A percentile compares a stretch with the other conserved stretches of the same genome.
phyloP scores from a whole-genome alignment of 30 jellyfish, hydroid and myxozoan species.

The Pelagia noctiluca region DNA sequence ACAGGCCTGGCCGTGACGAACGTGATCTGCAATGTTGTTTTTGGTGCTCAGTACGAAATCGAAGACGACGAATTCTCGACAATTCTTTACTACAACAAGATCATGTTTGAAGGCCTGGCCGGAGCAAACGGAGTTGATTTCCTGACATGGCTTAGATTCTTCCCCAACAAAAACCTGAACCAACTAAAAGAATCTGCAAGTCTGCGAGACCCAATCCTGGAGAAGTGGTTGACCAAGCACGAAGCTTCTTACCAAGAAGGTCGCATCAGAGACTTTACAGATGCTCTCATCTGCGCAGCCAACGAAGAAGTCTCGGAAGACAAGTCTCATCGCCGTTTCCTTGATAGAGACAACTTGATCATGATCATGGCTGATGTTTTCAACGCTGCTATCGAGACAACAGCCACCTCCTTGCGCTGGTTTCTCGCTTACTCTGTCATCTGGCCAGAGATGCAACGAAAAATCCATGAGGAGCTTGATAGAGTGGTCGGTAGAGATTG shows the following conservation, averaged over 20 bases:
- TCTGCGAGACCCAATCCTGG: conserved; percentile 73
- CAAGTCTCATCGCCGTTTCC: conserved; percentile 31
- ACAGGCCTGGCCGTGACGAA: conserved; percentile 54
- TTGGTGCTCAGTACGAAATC: conserved; percentile 53
- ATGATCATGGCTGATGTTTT: conserved; percentile 77
- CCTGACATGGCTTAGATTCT: conserved; percentile 55
- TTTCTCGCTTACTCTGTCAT: conserved; percentile 61
- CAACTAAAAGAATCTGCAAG: conserved; percentile 50
- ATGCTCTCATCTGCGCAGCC: conserved; percentile 69
- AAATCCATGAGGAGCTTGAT: conserved; percentile 58
- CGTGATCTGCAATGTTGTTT: conserved; percentile 46
- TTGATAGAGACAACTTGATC: conserved; percentile 53
- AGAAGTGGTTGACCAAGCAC: conserved; percentile 62
- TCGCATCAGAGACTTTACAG: conserved; percentile 69
- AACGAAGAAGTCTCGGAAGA: conserved; percentile 55
- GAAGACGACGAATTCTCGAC: conserved; percentile 62
- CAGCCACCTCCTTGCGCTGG: conserved; percentile 78
- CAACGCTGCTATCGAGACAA: conserved; percentile 80
- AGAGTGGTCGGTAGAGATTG: conserved; percentile 64
- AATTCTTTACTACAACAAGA: conserved; percentile 40
- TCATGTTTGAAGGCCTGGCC: conserved; percentile 65
- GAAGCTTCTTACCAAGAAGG: conserved; percentile 55
- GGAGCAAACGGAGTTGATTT: conserved; percentile 67
- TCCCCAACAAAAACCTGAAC: conserved; percentile 62
- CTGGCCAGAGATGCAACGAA: conserved; percentile 72